These are phyloP conservation scores for Siphamia tubifer DNA, from an alignment of 2,113 vertebrate genomes.

Conservation along the genomic window DNA sequence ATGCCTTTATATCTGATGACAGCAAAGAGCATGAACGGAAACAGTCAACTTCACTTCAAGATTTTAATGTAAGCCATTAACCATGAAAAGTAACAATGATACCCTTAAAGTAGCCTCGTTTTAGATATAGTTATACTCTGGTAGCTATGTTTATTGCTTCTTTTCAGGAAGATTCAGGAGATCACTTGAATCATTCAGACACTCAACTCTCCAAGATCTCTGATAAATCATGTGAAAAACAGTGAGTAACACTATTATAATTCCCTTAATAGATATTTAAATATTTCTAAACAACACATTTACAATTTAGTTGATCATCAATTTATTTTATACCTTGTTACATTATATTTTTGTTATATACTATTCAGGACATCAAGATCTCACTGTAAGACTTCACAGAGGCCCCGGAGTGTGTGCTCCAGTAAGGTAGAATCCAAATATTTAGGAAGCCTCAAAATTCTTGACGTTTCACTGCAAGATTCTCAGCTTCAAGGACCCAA, in stretches of 20 bases:
- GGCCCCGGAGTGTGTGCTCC: slow-evolving; percentile 41
- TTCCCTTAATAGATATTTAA: neutral
- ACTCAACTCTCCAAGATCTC: slow-evolving; percentile 1
- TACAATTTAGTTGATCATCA: neutral
- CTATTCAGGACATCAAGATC: slow-evolving; percentile 51
- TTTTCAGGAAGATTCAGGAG: slow-evolving; percentile 39
- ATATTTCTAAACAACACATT: neutral
- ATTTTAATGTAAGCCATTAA: slow-evolving; percentile 57
- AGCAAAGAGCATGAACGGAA: slow-evolving; percentile 33
- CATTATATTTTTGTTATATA: neutral
- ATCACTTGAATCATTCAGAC: slow-evolving; percentile 8
- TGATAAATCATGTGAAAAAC: slow-evolving; percentile 45
- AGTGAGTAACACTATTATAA: slow-evolving; percentile 44
- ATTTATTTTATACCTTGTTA: neutral
- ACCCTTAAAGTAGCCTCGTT: neutral
- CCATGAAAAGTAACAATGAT: neutral
- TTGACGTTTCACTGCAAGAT: slow-evolving; percentile 75
- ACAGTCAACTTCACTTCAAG: slow-evolving; percentile 62
- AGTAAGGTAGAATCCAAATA: slow-evolving; percentile 81
- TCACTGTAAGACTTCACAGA: slow-evolving; percentile 32
- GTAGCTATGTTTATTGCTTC: neutral
- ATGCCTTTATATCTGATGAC: slow-evolving; percentile 45
- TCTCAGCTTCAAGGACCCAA: slow-evolving; percentile 79
- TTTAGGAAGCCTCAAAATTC: slow-evolving; percentile 85
- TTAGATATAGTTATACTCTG: neutral